Evolutionary conservation across 2,888 invertebrate genomes (phyloP), one percentile per base, ranked within the genome.

Genomic region (Camponotus fellah): DNA sequence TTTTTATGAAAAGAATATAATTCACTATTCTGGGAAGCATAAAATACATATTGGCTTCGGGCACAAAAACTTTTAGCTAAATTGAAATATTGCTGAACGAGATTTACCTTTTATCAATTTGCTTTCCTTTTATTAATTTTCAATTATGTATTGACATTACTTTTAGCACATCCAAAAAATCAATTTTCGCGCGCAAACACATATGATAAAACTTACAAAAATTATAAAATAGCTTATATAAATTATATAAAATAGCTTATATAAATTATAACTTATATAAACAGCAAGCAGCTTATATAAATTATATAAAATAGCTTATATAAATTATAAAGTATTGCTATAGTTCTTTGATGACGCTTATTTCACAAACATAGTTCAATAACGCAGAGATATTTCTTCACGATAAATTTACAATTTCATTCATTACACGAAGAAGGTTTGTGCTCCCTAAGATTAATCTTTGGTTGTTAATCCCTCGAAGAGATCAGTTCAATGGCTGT

Each of bases 21-120:
- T 58, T 43, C 56, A 56, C 62, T n/a, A 14, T 40, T n/a, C 17
- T 49, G 56, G 46, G 37, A 46, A 87, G 76, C 79, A 12, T n/a
- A 46, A 43, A 86, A 87, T 81, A 53, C 68, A 77, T 53, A 53
- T 53, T 76, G 71, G 60, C 60, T 72, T 12, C 60, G 65, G 80
- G 58, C 82, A 76, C 66, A 84, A 83, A 87, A 82, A 86, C 85
- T 88, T 86, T 85, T 79, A 82, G 79, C 81, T 79, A 88, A 88
- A 88, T 86, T 85, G 86, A 43, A 83, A 81, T 75, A 81, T 65
- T 77, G 69, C 32, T 49, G 65, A 62, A 58, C 40, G 32, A 34
- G 82, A 84, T 84, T 80, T 81, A 65, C 66, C 83, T 84, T 85
- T 87, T 80, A 43, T 43, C 56, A 26, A 26, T 26, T 26, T 26